Evolutionary conservation across 2,113 vertebrate species (phyloP).

Genomic region (Epinephelus moara): DNA sequence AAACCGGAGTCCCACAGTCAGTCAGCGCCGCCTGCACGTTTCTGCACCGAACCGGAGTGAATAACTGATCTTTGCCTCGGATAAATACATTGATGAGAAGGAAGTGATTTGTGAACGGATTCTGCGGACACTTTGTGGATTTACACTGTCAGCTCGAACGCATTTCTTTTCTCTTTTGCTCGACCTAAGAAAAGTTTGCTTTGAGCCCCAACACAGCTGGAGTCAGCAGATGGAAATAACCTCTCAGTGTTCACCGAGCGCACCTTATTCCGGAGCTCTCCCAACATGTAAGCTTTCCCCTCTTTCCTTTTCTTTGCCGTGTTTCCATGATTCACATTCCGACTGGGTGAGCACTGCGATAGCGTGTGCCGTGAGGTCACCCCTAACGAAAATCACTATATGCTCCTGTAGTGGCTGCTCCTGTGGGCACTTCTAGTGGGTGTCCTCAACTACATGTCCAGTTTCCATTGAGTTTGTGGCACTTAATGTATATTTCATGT

Average conservation of each 20-base stretch:
- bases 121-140: slow-evolving; percentile 38
- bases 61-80: slow-evolving; percentile 38
- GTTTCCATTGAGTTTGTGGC: too few species aligned
- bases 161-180: not conserved
- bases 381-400: slow-evolving; percentile 43
- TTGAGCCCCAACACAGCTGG: slow-evolving; percentile 54
- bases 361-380: slow-evolving; percentile 50
- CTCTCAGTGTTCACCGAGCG: slow-evolving; percentile 36
- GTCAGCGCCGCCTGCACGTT: slow-evolving; percentile 37
- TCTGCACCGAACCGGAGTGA: slow-evolving; percentile 33
- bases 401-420: slow-evolving; percentile 23
- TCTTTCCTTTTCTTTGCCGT: not conserved
- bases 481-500: not conserved
- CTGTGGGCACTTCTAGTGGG: slow-evolving; percentile 7
- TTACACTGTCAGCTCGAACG: not conserved
- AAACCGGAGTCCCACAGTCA: slow-evolving; percentile 37
- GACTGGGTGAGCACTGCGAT: slow-evolving; percentile 53
- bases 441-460: not conserved
- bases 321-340: slow-evolving; percentile 57
- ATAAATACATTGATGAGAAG: slow-evolving; percentile 36
- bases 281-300: slow-evolving; percentile 72
- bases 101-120: slow-evolving; percentile 39
- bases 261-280: slow-evolving; percentile 55
- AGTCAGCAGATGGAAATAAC: slow-evolving; percentile 70
- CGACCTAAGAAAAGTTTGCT: slow-evolving; percentile 76